Conservation (phyloP, 2,888 invertebrate genomes). For the Campaea margaritaria region DNA sequence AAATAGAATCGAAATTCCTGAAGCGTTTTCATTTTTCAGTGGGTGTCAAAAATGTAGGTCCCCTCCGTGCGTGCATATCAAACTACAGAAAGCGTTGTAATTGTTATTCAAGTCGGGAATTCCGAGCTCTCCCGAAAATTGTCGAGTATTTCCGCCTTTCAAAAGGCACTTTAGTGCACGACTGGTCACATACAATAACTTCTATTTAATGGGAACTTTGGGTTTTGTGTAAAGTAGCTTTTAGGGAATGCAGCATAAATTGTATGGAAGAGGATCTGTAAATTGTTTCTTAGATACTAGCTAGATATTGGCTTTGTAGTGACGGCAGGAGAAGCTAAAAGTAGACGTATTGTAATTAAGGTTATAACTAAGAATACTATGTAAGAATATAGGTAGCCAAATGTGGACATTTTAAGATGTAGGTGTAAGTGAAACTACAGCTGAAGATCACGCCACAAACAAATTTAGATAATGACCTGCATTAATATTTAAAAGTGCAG, state of each 20-base stretch:
- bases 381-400: too few relatives aligned
- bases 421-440: too few relatives aligned
- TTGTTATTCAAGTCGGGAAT: slow-evolving; percentile 53
- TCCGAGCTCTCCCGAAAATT: slow-evolving; percentile 45
- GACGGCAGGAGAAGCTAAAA: too few relatives aligned
- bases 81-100: slow-evolving; percentile 36
- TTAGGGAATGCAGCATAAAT: neutral
- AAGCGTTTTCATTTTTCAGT: slow-evolving; percentile 16
- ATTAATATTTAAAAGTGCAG: too few relatives aligned
- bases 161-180: slow-evolving; percentile 35
- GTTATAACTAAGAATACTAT: too few relatives aligned
- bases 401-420: too few relatives aligned
- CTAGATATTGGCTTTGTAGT: too few relatives aligned
- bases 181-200: slow-evolving; percentile 38
- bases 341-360: too few relatives aligned
- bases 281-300: too few relatives aligned
- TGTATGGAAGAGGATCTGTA: too few relatives aligned
- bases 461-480: too few relatives aligned
- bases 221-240: slow-evolving; percentile 18
- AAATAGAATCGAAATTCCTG: slow-evolving; percentile 8
- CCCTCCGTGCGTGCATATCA: slow-evolving; percentile 46
- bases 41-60: slow-evolving; percentile 45
- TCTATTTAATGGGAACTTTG: slow-evolving; percentile 34
- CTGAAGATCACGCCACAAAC: too few relatives aligned
- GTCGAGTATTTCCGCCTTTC: slow-evolving; percentile 38